These are phyloP conservation scores for Ditula angustiorana DNA, from an alignment of 2,888 invertebrate genomes.

Conservation along the genomic window DNA sequence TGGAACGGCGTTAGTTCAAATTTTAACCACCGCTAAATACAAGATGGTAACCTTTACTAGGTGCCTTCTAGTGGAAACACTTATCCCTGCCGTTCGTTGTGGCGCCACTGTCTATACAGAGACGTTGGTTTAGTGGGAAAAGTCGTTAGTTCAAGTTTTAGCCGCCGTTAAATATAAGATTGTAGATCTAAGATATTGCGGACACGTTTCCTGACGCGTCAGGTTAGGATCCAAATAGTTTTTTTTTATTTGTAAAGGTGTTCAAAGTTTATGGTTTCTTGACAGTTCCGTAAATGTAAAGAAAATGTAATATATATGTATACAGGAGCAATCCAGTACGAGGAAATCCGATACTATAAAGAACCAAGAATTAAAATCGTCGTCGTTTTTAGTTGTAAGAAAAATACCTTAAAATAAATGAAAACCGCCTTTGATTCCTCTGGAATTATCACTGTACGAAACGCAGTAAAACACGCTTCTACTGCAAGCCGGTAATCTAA, in stretches of 20 bases:
- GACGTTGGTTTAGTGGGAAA: neutral
- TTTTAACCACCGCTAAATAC: neutral
- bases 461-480: too few species aligned
- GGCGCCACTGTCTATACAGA: slow-evolving; percentile 3
- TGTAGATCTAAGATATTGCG: slow-evolving; percentile 6
- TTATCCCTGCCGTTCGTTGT: neutral
- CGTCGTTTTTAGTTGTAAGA: too few species aligned
- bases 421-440: too few species aligned
- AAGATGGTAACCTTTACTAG: too few species aligned
- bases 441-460: too few species aligned
- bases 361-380: too few species aligned
- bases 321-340: too few species aligned
- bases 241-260: neutral
- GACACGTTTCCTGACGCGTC: neutral
- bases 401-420: too few species aligned
- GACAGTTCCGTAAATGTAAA: too few species aligned
- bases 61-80: slow-evolving; percentile 17
- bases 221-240: neutral
- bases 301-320: too few species aligned
- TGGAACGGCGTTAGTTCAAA: neutral
- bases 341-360: too few species aligned
- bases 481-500: too few species aligned
- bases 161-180: neutral
- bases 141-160: neutral
- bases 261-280: neutral